Conservation (phyloP, 2,888 invertebrate species). For the Zele albiditarsus region DNA sequence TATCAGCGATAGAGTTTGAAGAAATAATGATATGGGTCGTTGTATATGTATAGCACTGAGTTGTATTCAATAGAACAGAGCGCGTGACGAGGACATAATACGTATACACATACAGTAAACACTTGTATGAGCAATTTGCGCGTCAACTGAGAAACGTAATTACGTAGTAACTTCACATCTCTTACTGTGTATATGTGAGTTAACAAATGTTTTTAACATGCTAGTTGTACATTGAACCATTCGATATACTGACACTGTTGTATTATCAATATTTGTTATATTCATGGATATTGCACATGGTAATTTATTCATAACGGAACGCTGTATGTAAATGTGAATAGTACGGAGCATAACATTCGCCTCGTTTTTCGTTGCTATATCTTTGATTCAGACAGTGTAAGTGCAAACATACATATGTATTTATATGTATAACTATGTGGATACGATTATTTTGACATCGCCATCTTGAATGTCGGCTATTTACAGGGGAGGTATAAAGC, state of each 20-base stretch:
- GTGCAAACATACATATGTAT: background rate
- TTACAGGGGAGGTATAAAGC: conserved; percentile 52
- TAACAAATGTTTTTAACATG: conserved; percentile 25
- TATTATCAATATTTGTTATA: background rate
- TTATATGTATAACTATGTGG: background rate
- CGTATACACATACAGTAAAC: conserved; percentile 63
- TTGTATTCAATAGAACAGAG: too few relatives aligned
- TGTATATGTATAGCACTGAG: too few relatives aligned
- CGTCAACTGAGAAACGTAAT: conserved; percentile 62
- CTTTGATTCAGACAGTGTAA: background rate
- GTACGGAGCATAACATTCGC: background rate
- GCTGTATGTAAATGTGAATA: background rate
- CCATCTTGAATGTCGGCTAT: conserved; percentile 63
- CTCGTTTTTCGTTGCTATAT: background rate
- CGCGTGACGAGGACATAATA: background rate
- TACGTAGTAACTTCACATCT: too few relatives aligned
- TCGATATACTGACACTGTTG: conserved; percentile 7
- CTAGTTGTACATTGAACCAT: background rate
- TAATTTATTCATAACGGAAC: background rate
- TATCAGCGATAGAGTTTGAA: too few relatives aligned
- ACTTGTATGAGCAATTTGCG: conserved; percentile 69
- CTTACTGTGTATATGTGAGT: too few relatives aligned
- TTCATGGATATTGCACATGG: too few relatives aligned
- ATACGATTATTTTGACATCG: conserved; percentile 65
- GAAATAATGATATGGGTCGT: too few relatives aligned